A percentile compares a stretch with the other conserved stretches of the same genome.
These are phyloP conservation scores for Bombus vancouverensis DNA, from an alignment of 1,140 invertebrate species.

Conservation along the genomic window DNA sequence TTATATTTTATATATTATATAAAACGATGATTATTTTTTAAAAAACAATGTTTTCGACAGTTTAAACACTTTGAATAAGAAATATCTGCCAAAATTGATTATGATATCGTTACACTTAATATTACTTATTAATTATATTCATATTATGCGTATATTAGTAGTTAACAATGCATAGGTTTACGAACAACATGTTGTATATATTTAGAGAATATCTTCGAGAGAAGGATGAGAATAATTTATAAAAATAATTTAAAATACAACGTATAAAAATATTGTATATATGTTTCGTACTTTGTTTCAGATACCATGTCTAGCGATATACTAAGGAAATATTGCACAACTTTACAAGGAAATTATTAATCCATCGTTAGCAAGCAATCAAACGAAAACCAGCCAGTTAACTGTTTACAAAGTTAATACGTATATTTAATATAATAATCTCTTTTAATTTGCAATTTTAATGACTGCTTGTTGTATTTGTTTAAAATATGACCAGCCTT, in stretches of 20 bases:
- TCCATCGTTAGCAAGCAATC: neutral
- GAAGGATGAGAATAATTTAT: too few species aligned
- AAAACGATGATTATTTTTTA: neutral
- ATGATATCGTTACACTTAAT: too few species aligned
- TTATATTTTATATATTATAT: neutral
- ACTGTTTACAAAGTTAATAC: neutral
- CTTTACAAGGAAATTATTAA: neutral
- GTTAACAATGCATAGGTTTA: too few species aligned
- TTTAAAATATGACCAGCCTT: neutral
- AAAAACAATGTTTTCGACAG: too few species aligned
- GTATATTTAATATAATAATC: neutral
- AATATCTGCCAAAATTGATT: too few species aligned
- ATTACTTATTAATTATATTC: too few species aligned
- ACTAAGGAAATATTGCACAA: neutral
- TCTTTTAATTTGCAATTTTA: neutral
- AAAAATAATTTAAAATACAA: too few species aligned
- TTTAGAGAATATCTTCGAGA: too few species aligned
- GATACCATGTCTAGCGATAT: neutral
- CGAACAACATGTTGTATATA: too few species aligned
- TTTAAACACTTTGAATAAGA: too few species aligned
- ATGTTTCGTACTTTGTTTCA: constrained; percentile 17
- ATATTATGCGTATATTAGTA: too few species aligned
- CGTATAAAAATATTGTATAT: neutral
- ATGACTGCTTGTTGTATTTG: neutral
- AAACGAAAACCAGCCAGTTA: neutral